Base-by-base conservation (phyloP, 2,113 vertebrate genomes). In the Gasterosteus aculeatus region DNA sequence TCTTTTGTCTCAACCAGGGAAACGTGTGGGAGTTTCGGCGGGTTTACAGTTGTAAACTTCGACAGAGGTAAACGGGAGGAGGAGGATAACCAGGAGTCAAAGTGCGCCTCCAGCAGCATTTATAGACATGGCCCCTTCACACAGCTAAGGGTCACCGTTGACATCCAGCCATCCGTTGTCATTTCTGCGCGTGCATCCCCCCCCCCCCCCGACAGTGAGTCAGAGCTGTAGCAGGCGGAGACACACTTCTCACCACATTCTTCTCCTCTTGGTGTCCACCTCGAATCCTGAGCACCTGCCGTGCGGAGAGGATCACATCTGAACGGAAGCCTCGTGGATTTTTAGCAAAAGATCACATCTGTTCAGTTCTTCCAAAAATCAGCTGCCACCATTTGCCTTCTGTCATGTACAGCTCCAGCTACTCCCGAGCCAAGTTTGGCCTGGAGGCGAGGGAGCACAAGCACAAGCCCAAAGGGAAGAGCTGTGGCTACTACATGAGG, bases 401-500 rank as follows among this genome's bases (percentile, higher is more conserved):
- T 1, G 79, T 56, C 75, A 97, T 97, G 96, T 95, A 97, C 85
- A 95, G 93, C 80, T 93, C 89, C 90, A 92, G 85, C 83, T 96
- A 95, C 85, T 56, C 91, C 51, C 92, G 89, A 90, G 92, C 93
- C 75, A 96, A 95, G 19, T 91, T 95, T 11, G 92, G 94, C 12
- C 35, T 92, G 89, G 94, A 95, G 22, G 26, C 85, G 16, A 94
- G 91, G 62, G 86, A 92, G 63, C 76, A 77, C 15, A 83, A 90
- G 42, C 83, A 89, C 46, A 89, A 62, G 19, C 53, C 89, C 1
- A 96, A 87, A 57, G 84, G 83, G 4, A 93, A 91, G 53, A 91
- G 75, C 83, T 95, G 95, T 5, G 85, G 94, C 72, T 95, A 95
- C 91, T 98, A 99, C n/a, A 9, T 97, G 69, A 96, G 94, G 41